Evolutionary conservation across 1,140 invertebrate genomes (phyloP).

Genomic region (Drosophila aff.): DNA sequence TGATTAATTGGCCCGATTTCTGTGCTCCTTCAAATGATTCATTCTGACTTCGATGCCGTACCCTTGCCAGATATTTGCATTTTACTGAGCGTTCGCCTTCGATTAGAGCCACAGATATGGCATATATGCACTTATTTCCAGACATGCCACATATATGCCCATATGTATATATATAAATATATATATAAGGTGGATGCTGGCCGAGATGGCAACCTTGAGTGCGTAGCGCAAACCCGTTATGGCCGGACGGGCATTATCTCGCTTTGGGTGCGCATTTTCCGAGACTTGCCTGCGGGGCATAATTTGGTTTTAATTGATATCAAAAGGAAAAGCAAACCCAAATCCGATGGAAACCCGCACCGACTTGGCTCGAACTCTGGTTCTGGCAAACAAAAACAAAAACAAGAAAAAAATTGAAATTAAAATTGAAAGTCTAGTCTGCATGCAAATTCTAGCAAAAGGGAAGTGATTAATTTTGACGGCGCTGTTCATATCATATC

Average conservation of each 20-base stretch:
- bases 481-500: constrained; percentile 53
- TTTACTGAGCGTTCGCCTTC: constrained; percentile 21
- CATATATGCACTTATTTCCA: constrained; percentile 7
- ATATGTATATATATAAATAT: neutral
- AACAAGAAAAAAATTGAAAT: neutral
- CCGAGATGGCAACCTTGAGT: constrained; percentile 59
- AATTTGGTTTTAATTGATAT: constrained; percentile 75
- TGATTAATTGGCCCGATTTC: constrained; percentile 27
- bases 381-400: neutral
- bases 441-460: constrained; percentile 74
- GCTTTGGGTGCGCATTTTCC: constrained; percentile 52
- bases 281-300: constrained; percentile 60
- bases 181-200: constrained; percentile 11
- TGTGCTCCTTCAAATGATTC: constrained; percentile 20
- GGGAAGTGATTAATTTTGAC: constrained; percentile 76
- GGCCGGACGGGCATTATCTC: constrained; percentile 63
- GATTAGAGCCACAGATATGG: constrained; percentile 18
- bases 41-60: constrained; percentile 5
- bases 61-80: constrained; percentile 28
- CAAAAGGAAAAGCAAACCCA: constrained; percentile 25
- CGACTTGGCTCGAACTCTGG: constrained; percentile 9
- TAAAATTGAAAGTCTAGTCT: constrained; percentile 35
- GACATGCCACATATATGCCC: neutral
- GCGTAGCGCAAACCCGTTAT: constrained; percentile 64
- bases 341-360: constrained; percentile 15